phyloP scores from a whole-genome alignment of 2,888 invertebrate species.

The Hirtodrosophila histrioides region DNA sequence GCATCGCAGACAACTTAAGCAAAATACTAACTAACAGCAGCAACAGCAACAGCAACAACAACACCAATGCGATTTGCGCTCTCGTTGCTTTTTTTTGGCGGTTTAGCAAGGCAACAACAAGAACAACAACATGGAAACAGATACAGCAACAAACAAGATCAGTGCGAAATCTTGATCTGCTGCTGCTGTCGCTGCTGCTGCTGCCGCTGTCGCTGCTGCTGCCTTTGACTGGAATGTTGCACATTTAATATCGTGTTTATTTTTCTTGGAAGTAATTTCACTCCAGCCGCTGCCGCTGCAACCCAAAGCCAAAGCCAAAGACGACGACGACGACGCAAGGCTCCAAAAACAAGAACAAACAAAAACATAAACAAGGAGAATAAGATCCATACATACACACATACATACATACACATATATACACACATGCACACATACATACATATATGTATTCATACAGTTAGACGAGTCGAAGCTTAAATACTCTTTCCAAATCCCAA shows the following conservation, averaged over 20 bases:
- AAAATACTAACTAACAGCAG: conserved; percentile 8
- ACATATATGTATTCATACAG: too few relatives aligned
- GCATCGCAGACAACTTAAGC: conserved; percentile 22
- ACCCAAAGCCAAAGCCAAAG: conserved; percentile 18
- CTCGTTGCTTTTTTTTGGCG: conserved; percentile 20
- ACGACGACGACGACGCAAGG: conserved; percentile 22
- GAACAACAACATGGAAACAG: conserved; percentile 4
- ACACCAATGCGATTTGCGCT: conserved; percentile 5
- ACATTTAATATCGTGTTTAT: conserved; percentile 78
- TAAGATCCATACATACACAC: conserved; percentile 17
- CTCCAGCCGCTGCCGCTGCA: conserved; percentile 46
- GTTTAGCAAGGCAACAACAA: conserved; percentile 4
- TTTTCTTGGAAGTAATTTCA: conserved; percentile 78
- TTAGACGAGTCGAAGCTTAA: too few relatives aligned
- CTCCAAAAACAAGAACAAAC: conserved; percentile 7
- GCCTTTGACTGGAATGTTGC: conserved; percentile 70
- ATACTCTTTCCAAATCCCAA: too few relatives aligned
- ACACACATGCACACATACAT: too few relatives aligned
- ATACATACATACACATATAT: not conserved
- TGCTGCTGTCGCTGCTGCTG: conserved; percentile 6
- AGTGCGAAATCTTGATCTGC: conserved; percentile 36
- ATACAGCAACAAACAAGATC: conserved; percentile 12
- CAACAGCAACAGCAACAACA: conserved; percentile 8
- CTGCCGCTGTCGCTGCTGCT: conserved; percentile 1
- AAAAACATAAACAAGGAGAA: conserved; percentile 14